These are phyloP conservation scores for Monodelphis domestica DNA, from an alignment of 2,797 vertebrate genomes.

Conservation along the genomic window DNA sequence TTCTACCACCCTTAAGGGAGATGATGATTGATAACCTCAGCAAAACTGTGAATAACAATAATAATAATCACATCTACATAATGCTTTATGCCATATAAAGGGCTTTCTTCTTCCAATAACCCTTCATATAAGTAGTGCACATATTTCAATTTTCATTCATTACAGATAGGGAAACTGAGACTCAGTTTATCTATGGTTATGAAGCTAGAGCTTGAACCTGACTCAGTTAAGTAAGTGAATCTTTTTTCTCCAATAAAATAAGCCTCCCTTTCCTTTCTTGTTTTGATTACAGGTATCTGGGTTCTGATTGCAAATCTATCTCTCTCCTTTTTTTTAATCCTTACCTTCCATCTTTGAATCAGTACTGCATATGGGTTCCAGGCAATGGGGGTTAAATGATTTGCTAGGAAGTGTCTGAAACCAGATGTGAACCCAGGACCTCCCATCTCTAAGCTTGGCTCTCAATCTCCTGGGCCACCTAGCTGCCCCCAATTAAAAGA, in stretches of 20 bases:
- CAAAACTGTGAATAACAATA: background rate
- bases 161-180: background rate
- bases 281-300: background rate
- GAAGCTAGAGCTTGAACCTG: background rate
- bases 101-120: background rate
- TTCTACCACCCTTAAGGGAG: background rate
- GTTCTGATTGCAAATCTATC: no score
- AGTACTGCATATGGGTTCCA: no score
- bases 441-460: no score
- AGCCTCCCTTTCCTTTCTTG: background rate
- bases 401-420: no score
- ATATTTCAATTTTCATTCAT: background rate
- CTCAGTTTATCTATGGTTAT: background rate
- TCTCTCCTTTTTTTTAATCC: no score
- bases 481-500: no score
- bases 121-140: background rate
- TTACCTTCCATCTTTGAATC: no score
- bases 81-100: background rate
- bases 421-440: no score
- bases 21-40: rapidly evolving
- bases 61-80: background rate
- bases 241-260: no score
- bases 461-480: no score
- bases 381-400: no score
- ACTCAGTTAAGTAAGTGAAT: background rate